Evolutionary conservation across 2,888 invertebrate species (phyloP).

Genomic region (Lingula anatina): DNA sequence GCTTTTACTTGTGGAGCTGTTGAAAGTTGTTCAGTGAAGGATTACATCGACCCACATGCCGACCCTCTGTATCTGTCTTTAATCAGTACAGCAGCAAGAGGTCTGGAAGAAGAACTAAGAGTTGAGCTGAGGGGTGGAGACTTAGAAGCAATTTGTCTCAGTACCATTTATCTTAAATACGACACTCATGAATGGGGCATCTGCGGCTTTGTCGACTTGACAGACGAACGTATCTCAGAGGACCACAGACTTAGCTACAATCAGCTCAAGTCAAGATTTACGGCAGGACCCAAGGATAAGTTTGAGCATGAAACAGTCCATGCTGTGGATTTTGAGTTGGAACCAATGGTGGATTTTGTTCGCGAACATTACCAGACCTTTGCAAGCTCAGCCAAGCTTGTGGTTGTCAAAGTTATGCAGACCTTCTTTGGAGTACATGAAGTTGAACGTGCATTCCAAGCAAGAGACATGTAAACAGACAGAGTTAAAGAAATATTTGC

Average conservation of each 20-base stretch:
- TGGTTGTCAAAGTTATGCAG: slow-evolving; percentile 17
- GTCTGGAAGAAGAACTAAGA: slow-evolving; percentile 14
- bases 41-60: slow-evolving; percentile 4
- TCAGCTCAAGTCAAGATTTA: slow-evolving; percentile 11
- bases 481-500: no score
- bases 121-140: slow-evolving; percentile 12
- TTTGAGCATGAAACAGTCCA: slow-evolving; percentile 13
- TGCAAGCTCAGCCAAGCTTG: slow-evolving; percentile 17
- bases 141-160: slow-evolving; percentile 12
- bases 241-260: slow-evolving; percentile 10
- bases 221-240: slow-evolving; percentile 8
- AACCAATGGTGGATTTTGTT: slow-evolving; percentile 14
- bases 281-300: slow-evolving; percentile 15
- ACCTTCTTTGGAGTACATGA: slow-evolving; percentile 12
- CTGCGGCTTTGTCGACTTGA: slow-evolving; percentile 15
- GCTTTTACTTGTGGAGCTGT: slow-evolving; percentile 15
- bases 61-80: slow-evolving; percentile 7
- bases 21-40: slow-evolving; percentile 14
- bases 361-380: slow-evolving; percentile 13
- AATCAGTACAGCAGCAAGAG: slow-evolving; percentile 13
- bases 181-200: slow-evolving; percentile 18
- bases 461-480: no score
- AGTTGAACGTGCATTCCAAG: slow-evolving; percentile 14
- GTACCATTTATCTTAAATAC: slow-evolving; percentile 14
- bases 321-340: slow-evolving; percentile 10